Evolutionary conservation across 2,113 vertebrate genomes (phyloP).

Genomic region (Neomonachus schauinslandi): DNA sequence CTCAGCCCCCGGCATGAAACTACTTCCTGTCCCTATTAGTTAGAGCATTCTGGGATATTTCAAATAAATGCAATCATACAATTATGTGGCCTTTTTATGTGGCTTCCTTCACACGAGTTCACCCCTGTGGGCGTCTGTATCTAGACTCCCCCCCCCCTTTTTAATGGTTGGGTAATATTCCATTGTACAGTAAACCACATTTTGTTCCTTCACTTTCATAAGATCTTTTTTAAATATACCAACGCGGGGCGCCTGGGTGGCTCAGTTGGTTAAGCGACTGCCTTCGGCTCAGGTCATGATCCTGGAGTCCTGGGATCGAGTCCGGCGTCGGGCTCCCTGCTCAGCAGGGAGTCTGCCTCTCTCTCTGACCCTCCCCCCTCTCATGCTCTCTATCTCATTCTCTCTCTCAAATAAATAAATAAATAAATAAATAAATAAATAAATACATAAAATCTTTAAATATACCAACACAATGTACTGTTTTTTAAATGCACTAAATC

Average conservation of each 20-base stretch:
- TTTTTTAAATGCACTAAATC: neutral
- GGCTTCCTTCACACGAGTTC: neutral
- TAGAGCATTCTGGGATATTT: neutral
- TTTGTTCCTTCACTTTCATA: neutral
- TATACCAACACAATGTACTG: no score
- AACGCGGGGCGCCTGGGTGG: no score
- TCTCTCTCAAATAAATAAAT: no score
- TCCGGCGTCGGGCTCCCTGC: no score
- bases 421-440: no score
- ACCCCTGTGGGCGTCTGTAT: accelerated
- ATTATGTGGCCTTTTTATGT: accelerated
- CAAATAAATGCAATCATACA: accelerated
- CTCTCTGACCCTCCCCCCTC: no score
- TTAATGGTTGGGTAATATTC: neutral
- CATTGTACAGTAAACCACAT: neutral
- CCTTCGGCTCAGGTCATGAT: no score
- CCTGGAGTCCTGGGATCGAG: no score
- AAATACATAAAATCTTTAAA: neutral
- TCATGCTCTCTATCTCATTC: no score
- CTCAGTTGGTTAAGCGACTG: no score
- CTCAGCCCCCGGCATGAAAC: neutral
- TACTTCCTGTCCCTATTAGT: neutral
- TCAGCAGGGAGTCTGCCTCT: no score
- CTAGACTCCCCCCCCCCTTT: neutral
- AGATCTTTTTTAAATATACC: neutral